A percentile compares a stretch with the other conserved stretches of the same genome.
phyloP scores from a whole-genome alignment of 1,140 invertebrate genomes.

The Drosophila pectinifera region DNA sequence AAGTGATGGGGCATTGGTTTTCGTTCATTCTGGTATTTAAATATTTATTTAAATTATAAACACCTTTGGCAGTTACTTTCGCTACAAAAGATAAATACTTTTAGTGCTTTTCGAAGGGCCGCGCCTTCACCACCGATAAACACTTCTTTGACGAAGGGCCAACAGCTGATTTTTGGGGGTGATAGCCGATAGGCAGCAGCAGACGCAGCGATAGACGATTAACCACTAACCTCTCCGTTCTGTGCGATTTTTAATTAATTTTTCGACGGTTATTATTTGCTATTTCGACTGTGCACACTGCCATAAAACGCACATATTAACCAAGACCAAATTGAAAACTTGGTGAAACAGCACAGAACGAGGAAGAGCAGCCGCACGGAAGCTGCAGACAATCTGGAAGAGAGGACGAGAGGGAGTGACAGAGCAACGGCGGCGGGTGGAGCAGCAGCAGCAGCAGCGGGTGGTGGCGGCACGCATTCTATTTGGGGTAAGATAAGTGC shows the following conservation, averaged over 20 bases:
- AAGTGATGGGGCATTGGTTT: neutral
- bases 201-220: constrained; percentile 9
- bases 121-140: neutral
- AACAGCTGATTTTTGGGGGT: constrained; percentile 8
- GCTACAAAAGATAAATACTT: neutral
- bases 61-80: too few species aligned
- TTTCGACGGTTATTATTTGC: constrained; percentile 10
- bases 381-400: neutral
- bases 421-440: constrained; percentile 32
- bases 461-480: constrained; percentile 54
- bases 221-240: constrained; percentile 1
- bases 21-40: too few species aligned
- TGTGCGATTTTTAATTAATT: constrained; percentile 4
- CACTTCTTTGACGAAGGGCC: too few species aligned
- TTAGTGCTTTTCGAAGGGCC: constrained; percentile 1
- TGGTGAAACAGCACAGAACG: neutral
- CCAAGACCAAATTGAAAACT: neutral
- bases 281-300: neutral
- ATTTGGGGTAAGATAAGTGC: constrained; percentile 68
- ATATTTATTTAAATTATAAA: too few species aligned
- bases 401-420: constrained; percentile 48
- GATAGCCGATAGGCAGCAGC: constrained; percentile 3
- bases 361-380: neutral
- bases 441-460: constrained; percentile 17
- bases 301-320: neutral